Conservation (phyloP, 2,888 invertebrate species). For the Nysson spinosus region DNA sequence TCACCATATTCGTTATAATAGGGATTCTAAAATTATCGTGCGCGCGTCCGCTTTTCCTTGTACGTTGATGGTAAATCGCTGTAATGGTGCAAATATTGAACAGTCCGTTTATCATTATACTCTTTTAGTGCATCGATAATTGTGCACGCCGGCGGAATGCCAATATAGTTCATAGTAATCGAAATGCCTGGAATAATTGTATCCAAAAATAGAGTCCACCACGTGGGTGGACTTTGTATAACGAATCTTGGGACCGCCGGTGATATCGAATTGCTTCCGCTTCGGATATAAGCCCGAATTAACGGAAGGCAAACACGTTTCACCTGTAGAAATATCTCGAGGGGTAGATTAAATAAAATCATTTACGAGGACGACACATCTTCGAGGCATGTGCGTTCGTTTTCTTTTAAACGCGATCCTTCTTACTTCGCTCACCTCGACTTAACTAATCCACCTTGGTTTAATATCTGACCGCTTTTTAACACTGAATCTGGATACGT, state of each 20-base stretch:
- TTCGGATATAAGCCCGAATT: constrained; percentile 7
- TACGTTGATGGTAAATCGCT: too few relatives aligned
- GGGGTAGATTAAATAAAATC: neutral
- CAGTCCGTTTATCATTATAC: neutral
- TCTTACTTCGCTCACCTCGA: too few relatives aligned
- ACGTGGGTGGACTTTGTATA: constrained; percentile 13
- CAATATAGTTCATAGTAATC: constrained; percentile 12
- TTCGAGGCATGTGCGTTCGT: neutral
- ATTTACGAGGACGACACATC: too few relatives aligned
- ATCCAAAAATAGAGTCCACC: constrained; percentile 11
- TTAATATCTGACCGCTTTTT: constrained; percentile 13
- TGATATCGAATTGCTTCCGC: constrained; percentile 24
- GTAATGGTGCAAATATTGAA: too few relatives aligned
- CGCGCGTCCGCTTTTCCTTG: too few relatives aligned
- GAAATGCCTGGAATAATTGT: constrained; percentile 5
- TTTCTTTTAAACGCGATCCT: constrained; percentile 1
- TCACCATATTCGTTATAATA: too few relatives aligned
- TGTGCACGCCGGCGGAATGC: neutral
- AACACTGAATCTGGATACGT: constrained; percentile 4
- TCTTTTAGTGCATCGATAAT: constrained; percentile 1
- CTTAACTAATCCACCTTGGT: too few relatives aligned
- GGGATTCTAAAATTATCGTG: too few relatives aligned
- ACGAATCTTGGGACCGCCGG: neutral
- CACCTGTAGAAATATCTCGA: neutral
- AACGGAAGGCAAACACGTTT: neutral